Evolutionary conservation across 2,888 invertebrate genomes (phyloP).

Genomic region (Timandra comae): DNA sequence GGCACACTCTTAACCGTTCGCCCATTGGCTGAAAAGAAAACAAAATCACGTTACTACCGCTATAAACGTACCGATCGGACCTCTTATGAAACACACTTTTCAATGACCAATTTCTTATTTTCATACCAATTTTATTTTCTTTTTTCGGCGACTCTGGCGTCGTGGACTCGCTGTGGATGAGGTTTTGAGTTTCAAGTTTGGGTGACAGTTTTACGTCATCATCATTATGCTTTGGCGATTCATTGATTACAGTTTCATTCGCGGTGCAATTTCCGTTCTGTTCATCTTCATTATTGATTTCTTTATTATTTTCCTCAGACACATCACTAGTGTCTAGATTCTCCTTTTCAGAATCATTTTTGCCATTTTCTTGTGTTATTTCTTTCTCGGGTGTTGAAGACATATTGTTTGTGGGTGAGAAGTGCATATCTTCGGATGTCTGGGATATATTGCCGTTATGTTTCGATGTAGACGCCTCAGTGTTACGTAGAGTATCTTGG

Average conservation of each 20-base stretch:
- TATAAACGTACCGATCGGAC: conserved; percentile 22
- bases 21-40: conserved; percentile 51
- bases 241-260: no score
- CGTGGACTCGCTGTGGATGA: conserved; percentile 32
- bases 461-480: conserved; percentile 15
- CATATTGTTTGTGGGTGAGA: conserved; percentile 16
- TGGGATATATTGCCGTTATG: conserved; percentile 14
- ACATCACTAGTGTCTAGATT: no score
- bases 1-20: conserved; percentile 40
- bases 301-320: conserved; percentile 6
- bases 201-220: conserved; percentile 12
- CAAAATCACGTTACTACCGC: conserved; percentile 15
- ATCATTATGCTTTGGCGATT: no score
- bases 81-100: conserved; percentile 27
- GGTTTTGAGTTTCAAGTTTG: conserved; percentile 27
- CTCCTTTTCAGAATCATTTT: background rate
- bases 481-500: conserved; percentile 30
- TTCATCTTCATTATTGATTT: conserved; percentile 4
- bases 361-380: conserved; percentile 9
- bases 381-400: conserved; percentile 31
- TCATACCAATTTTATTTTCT: conserved; percentile 50
- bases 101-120: conserved; percentile 37
- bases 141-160: conserved; percentile 32
- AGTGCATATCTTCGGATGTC: conserved; percentile 13
- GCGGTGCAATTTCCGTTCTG: no score